Percentiles rank a stretch among this genome's conserved stretches.
Evolutionary conservation across 1,140 invertebrate genomes (phyloP).

Genomic region (Dryas iulia): DNA sequence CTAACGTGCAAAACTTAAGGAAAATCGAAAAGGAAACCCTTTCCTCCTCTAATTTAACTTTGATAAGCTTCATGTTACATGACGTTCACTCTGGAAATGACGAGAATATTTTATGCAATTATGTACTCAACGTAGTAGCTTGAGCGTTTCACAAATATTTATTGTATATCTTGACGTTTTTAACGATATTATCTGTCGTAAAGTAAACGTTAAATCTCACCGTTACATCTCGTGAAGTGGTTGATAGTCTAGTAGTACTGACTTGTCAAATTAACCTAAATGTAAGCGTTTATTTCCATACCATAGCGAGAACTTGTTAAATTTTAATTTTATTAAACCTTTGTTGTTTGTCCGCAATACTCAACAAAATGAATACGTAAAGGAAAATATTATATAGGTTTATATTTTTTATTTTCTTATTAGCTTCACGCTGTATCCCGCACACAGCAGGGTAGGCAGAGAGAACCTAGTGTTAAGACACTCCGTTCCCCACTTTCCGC

Average conservation of each 20-base stretch:
- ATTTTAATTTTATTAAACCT: no score
- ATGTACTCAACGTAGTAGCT: constrained; percentile 4
- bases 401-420: no score
- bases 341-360: no score
- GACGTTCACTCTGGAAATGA: not conserved
- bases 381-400: no score
- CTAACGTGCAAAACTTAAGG: not conserved
- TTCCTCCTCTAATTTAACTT: not conserved
- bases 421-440: no score
- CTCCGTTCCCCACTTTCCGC: no score
- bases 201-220: not conserved
- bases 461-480: no score
- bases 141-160: constrained; percentile 25
- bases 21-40: no score
- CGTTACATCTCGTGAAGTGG: not conserved
- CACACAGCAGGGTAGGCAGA: no score
- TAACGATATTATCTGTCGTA: constrained; percentile 9
- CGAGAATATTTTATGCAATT: constrained; percentile 3
- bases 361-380: no score
- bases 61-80: not conserved
- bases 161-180: constrained; percentile 2
- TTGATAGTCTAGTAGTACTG: not conserved
- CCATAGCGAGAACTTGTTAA: no score
- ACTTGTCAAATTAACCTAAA: not conserved
- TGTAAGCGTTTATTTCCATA: no score